A percentile compares a stretch with the other conserved stretches of the same genome.
Evolutionary conservation across 2,888 invertebrate genomes (phyloP).

Genomic region (Ennomos quercinarius): DNA sequence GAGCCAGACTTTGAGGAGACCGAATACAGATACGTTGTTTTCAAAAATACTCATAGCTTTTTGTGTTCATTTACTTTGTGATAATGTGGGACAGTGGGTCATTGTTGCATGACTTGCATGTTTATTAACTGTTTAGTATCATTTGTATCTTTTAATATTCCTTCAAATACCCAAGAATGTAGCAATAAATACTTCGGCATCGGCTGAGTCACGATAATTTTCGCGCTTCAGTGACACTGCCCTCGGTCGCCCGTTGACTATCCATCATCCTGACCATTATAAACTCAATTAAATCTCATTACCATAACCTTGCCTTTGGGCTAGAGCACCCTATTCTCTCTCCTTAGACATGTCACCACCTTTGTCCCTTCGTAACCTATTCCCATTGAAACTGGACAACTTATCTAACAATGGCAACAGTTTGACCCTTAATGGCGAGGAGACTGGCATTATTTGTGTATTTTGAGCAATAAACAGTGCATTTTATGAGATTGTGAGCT

Average conservation of each 20-base stretch:
- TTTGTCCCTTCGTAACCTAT: slow-evolving; percentile 79
- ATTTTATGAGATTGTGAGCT: slow-evolving; percentile 81
- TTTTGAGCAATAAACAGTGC: slow-evolving; percentile 85
- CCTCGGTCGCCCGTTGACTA: slow-evolving; percentile 50
- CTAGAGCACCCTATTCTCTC: slow-evolving; percentile 66
- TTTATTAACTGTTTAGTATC: slow-evolving; percentile 39
- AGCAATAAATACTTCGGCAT: slow-evolving; percentile 11
- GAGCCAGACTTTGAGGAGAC: slow-evolving; percentile 42
- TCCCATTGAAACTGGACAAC: slow-evolving; percentile 75
- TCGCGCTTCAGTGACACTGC: slow-evolving; percentile 62
- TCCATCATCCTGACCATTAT: slow-evolving; percentile 80
- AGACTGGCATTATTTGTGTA: slow-evolving; percentile 82
- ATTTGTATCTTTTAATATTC: too few species aligned
- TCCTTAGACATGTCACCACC: slow-evolving; percentile 79
- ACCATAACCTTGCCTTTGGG: slow-evolving; percentile 71
- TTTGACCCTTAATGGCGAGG: slow-evolving; percentile 80
- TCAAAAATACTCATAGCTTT: slow-evolving; percentile 40
- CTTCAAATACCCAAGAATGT: too few species aligned
- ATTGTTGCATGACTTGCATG: slow-evolving; percentile 53
- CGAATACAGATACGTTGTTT: slow-evolving; percentile 43
- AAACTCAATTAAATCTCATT: slow-evolving; percentile 85
- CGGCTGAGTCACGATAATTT: slow-evolving; percentile 71
- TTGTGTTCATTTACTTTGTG: slow-evolving; percentile 50
- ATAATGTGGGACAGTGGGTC: slow-evolving; percentile 51
- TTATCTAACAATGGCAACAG: slow-evolving; percentile 77